A percentile compares a stretch with the other conserved stretches of the same genome.
Evolutionary conservation across 2,888 invertebrate genomes (phyloP).

Genomic region (Drosophila borealis): DNA sequence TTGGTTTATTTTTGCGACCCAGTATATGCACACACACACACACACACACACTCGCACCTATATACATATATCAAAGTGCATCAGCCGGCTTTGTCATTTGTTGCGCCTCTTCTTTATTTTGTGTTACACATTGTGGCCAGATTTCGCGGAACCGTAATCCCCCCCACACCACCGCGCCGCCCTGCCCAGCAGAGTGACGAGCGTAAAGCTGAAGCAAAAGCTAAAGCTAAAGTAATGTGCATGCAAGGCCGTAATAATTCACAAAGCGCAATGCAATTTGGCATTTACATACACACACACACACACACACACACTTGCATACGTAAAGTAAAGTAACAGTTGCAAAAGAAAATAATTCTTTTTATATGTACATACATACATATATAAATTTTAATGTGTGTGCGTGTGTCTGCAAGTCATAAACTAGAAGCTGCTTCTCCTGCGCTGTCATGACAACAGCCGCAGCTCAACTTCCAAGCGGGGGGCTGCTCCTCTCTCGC

Average conservation of each 20-base stretch:
- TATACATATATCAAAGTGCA: conserved; percentile 16
- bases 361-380: not conserved
- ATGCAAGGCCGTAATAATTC: conserved; percentile 67
- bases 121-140: conserved; percentile 73
- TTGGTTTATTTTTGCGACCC: not conserved
- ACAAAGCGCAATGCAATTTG: conserved; percentile 64
- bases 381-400: not conserved
- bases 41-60: not conserved
- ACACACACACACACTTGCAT: conserved; percentile 1
- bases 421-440: conserved; percentile 42
- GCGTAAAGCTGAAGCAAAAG: conserved; percentile 15
- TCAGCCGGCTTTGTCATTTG: conserved; percentile 38
- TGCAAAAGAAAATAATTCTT: conserved; percentile 29
- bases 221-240: conserved; percentile 39
- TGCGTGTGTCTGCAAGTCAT: conserved; percentile 39
- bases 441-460: conserved; percentile 38
- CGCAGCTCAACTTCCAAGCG: conserved; percentile 40
- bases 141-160: conserved; percentile 58
- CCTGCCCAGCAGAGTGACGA: not conserved
- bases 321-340: conserved; percentile 15
- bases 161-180: not conserved
- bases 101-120: conserved; percentile 26
- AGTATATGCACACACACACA: not conserved
- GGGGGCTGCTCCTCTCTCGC: conserved; percentile 7
- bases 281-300: conserved; percentile 34